Base-by-base conservation (phyloP, 2,797 vertebrate species). In the Carduelis carduelis region DNA sequence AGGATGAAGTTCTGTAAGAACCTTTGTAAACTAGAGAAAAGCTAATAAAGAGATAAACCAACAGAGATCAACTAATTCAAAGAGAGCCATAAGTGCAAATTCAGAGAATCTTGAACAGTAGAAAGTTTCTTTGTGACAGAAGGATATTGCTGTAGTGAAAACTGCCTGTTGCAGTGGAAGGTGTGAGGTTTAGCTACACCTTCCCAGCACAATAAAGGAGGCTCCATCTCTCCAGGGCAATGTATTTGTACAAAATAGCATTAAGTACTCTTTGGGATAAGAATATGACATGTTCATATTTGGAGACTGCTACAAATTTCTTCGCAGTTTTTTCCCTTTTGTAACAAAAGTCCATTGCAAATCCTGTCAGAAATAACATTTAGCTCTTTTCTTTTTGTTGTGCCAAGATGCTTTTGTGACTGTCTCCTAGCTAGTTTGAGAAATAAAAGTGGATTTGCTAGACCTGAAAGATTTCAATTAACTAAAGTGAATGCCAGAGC, bases 381-480 rank as follows among this genome's bases (percentile, higher is more conserved):
- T 71, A 89, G 35, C 28, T 68, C 21, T 81, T 71, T 85, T 53
- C 14, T 77, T 84, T 78, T 46, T 56, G 14, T 39, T 81, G 69
- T 57, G 35, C 20, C 52, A 21, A 93, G 46, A 44, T 59, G 35
- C 19, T 72, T 91, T 85, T 93, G 60, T 85, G 64, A 27, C 52
- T 81, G 46, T 89, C 46, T 84, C 28, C 50, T 53, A 65, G 35
- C n/a, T 75, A 76, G 41, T 71, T 57, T 60, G 49, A 71, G 69
- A 83, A 70, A 68, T 53, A 52, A 60, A 83, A 75, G 74, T 89
- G 74, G 41, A 71, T 95, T 93, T 83, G 44, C 68, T 83, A 53
- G 81, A 86, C 70, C 50, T 81, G 81, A 89, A 93, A 92, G 43
- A 82, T 92, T 95, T 93, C 87, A 87, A 90, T 93, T 95, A 95